Percentiles rank a stretch among this genome's conserved stretches.
Evolutionary conservation across 2,113 vertebrate species (phyloP).

Genomic region (Melanostigma gelatinosum): DNA sequence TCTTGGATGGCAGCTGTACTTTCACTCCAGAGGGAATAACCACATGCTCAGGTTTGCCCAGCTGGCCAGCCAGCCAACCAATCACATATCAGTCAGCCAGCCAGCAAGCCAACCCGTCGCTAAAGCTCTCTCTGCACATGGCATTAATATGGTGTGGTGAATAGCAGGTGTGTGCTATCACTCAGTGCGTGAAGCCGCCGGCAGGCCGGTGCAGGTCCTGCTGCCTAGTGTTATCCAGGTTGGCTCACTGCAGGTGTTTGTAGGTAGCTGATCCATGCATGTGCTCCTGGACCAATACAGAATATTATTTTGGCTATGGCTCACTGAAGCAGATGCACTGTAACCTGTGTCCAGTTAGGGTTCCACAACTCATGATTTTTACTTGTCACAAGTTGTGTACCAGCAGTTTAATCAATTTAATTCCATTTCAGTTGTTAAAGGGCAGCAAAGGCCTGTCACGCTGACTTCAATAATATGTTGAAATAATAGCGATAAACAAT

Average conservation of each 20-base stretch:
- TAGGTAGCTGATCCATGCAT: conserved; percentile 16
- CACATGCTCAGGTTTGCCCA: conserved; percentile 33
- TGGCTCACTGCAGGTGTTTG: conserved; percentile 35
- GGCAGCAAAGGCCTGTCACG: neutral
- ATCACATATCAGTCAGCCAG: conserved; percentile 26
- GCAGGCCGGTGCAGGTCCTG: neutral
- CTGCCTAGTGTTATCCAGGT: conserved; percentile 13
- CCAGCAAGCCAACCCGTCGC: conserved; percentile 13
- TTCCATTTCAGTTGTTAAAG: neutral
- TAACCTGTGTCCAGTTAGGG: neutral
- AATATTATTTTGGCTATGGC: neutral
- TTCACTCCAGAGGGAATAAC: conserved; percentile 32
- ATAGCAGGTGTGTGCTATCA: conserved; percentile 29
- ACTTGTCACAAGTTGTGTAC: neutral
- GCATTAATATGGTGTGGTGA: conserved; percentile 34
- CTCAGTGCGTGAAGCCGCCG: neutral
- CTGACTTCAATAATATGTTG: neutral
- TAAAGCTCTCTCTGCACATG: conserved; percentile 9
- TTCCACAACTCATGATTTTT: neutral
- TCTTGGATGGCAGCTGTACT: conserved; percentile 59
- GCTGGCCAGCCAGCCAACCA: conserved; percentile 6
- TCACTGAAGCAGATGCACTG: neutral
- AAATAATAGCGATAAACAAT: neutral
- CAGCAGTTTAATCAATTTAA: neutral
- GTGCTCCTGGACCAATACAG: neutral